Evolutionary conservation across 2,113 vertebrate genomes (phyloP), one percentile per base, ranked within the genome.

Genomic region (Paraplagusia blochii): DNA sequence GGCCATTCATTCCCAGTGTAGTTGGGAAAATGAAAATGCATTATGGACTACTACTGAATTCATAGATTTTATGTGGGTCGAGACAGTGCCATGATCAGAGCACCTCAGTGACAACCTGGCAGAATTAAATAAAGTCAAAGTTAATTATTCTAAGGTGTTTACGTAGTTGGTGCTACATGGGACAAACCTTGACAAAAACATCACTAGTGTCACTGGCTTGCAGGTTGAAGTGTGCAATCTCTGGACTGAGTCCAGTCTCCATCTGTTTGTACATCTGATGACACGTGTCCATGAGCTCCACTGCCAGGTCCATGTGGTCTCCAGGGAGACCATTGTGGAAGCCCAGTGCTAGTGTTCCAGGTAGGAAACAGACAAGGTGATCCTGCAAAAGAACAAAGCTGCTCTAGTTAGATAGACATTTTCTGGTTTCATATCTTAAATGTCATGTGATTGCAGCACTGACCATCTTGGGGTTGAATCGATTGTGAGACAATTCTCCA

Each of bases 311-410:
- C 95, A 99, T 93, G 68, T 99, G 97, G 52, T 95, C 92, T 0
- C 80, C 88, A 0, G 92, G 85, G 53, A 99, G 86, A 3, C 94
- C 94, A 1, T 93, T 90, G 81, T 98, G 95, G 56, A 88, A 92
- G 5, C 96, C 96, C 19, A 99, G 83, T 0, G 96, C 96, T 80
- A 99, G 82, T 0, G 95, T 95, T 9, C 97, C 97, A 0, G 97
- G 97, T 79, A 99, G 86, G 84, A 99, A 99, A 81, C 97, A 99
- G 63, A 98, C 97, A 74, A 99, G 85, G 87, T 99, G 97, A 89
- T 99, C 96, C 96, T 98, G 86, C 69, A 44, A 13, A 18, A 18
- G 46, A 45, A 35, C 11, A 16, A 36, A 53, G 22, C 22, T 29
- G 22, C 2, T 2, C 22, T 29, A 4, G 38, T 11, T 10, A 12